phyloP scores from a whole-genome alignment of 1,140 invertebrate genomes.

The Steinernema feltiae region DNA sequence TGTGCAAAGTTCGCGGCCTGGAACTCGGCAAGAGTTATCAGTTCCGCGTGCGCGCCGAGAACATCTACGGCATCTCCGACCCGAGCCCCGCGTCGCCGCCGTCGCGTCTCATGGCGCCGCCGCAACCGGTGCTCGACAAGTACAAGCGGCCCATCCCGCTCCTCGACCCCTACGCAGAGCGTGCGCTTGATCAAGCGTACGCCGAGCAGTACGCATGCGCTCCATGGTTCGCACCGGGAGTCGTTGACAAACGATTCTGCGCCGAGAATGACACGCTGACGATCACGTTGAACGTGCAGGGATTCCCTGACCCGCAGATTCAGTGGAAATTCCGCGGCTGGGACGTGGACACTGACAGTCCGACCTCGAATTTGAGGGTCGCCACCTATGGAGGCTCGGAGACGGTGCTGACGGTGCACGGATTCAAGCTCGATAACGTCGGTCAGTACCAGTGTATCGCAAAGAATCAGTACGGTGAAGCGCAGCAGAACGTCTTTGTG shows the following conservation, averaged over 20 bases:
- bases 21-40: conserved; percentile 57
- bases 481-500: conserved; percentile 54
- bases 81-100: conserved; percentile 66
- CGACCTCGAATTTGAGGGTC: conserved; percentile 52
- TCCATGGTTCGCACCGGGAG: conserved; percentile 56
- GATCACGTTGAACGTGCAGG: conserved; percentile 47
- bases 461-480: conserved; percentile 55
- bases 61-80: conserved; percentile 91
- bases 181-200: conserved; percentile 46
- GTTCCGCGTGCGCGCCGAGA: conserved; percentile 86
- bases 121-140: conserved; percentile 53
- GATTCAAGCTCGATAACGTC: conserved; percentile 50
- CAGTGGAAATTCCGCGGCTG: conserved; percentile 56
- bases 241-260: conserved; percentile 52
- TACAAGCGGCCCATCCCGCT: conserved; percentile 54
- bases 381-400: conserved; percentile 52
- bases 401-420: conserved; percentile 50
- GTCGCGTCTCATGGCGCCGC: conserved; percentile 56
- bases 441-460: conserved; percentile 56
- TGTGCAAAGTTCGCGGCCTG: conserved; percentile 57
- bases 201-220: conserved; percentile 56
- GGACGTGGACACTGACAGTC: conserved; percentile 48
- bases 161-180: conserved; percentile 56
- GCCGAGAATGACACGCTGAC: conserved; percentile 55
- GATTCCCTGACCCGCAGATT: conserved; percentile 57